Percentiles rank a stretch among this genome's conserved stretches.
These are phyloP conservation scores for Taenioides sp. DNA, from an alignment of 2,797 vertebrate genomes.

Conservation along the genomic window DNA sequence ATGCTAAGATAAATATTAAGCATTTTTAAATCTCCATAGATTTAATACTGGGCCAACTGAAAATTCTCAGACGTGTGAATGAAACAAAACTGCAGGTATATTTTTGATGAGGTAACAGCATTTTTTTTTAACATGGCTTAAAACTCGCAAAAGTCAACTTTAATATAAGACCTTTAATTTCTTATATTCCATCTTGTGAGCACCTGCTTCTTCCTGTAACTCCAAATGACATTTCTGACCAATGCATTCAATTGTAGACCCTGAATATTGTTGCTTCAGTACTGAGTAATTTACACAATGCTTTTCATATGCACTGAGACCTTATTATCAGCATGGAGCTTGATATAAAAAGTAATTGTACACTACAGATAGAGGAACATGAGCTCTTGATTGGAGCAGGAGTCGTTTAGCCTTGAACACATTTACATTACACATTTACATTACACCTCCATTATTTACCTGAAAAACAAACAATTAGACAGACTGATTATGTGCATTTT, in stretches of 20 bases:
- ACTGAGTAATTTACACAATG: neutral
- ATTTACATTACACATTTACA: conserved; percentile 22
- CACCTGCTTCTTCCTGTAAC: neutral
- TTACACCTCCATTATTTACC: conserved; percentile 21
- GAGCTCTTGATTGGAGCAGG: conserved; percentile 35
- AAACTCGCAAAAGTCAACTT: no score
- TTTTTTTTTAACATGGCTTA: no score
- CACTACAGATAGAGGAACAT: conserved; percentile 35
- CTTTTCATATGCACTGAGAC: conserved; percentile 27
- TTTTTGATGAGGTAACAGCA: no score
- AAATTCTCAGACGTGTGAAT: no score
- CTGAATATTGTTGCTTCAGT: neutral
- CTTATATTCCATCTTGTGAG: neutral
- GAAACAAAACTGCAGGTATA: no score
- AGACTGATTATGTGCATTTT: neutral
- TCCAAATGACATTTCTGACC: neutral
- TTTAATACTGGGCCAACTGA: no score
- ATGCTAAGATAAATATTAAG: no score
- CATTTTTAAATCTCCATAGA: no score
- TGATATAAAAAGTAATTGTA: conserved; percentile 41
- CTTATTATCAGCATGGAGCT: conserved; percentile 24
- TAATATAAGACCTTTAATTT: no score
- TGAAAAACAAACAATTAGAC: neutral
- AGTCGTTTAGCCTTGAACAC: conserved; percentile 16
- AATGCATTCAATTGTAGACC: neutral